Conservation (phyloP, 2,113 vertebrate genomes). For the Acanthochromis polyacanthus region DNA sequence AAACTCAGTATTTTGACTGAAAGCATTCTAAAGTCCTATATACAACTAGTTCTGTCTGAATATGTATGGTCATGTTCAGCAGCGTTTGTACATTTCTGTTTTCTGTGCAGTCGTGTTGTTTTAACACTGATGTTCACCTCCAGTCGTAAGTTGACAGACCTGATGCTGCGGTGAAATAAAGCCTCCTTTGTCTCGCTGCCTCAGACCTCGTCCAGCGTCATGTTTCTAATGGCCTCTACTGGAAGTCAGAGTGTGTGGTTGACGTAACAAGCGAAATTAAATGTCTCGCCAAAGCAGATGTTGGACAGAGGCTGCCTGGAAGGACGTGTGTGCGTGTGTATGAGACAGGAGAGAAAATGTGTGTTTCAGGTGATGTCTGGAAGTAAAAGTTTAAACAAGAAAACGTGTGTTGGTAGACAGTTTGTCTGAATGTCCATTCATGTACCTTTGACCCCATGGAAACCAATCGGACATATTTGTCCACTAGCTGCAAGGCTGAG, state of each 20-base stretch:
- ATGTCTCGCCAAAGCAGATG: slow-evolving; percentile 69
- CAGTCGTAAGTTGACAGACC: not conserved
- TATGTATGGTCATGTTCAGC: not conserved
- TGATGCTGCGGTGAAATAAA: slow-evolving; percentile 39
- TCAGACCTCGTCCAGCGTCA: slow-evolving; percentile 49
- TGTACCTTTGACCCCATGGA: not conserved
- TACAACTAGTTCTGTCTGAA: not conserved
- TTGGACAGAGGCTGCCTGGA: slow-evolving; percentile 38
- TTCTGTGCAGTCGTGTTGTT: slow-evolving; percentile 6
- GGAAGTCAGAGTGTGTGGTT: slow-evolving; percentile 47
- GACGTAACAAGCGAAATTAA: slow-evolving; percentile 66
- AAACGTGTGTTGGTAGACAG: not conserved
- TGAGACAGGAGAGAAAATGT: not conserved
- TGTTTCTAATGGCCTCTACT: slow-evolving; percentile 60
- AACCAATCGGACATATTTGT: not conserved
- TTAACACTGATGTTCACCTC: not conserved
- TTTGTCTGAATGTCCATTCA: not conserved
- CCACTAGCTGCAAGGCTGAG: not conserved
- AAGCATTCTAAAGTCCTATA: not conserved
- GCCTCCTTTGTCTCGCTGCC: slow-evolving; percentile 64
- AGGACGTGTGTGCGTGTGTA: not conserved
- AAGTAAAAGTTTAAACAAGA: slow-evolving; percentile 16
- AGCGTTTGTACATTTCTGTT: not conserved
- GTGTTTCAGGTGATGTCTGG: slow-evolving; percentile 3
- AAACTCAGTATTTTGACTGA: not conserved